These are phyloP conservation scores for Watsonalla cultraria DNA, from an alignment of 2,888 invertebrate genomes.

Conservation along the genomic window DNA sequence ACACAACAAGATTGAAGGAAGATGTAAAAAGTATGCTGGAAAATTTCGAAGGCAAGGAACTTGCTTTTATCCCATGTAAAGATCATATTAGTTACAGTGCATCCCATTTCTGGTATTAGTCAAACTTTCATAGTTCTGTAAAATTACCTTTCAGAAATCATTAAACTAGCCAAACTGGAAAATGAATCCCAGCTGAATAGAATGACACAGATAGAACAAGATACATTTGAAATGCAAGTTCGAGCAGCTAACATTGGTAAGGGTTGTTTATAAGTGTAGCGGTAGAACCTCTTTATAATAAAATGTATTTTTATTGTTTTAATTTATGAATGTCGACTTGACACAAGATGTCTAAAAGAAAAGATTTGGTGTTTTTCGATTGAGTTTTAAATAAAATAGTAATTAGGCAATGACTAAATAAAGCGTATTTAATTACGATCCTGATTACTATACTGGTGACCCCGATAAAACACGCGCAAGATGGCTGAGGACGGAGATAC, in stretches of 20 bases:
- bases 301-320: no score
- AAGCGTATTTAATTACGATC: no score
- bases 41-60: constrained; percentile 91
- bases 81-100: no score
- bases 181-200: constrained; percentile 93
- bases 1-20: constrained; percentile 95
- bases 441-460: no score
- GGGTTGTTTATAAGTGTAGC: constrained; percentile 7
- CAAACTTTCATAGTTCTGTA: not conserved
- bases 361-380: no score
- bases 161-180: constrained; percentile 93
- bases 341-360: no score
- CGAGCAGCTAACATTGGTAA: constrained; percentile 94
- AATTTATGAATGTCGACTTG: no score
- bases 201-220: constrained; percentile 96
- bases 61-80: not conserved
- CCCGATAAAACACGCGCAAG: no score
- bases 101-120: constrained; percentile 2
- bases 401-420: no score
- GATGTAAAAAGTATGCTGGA: constrained; percentile 98
- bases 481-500: no score
- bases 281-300: no score
- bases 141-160: constrained; percentile 83
- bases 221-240: constrained; percentile 98
- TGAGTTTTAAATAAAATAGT: no score